Evolutionary conservation across 2,113 vertebrate species (phyloP).

Genomic region (Indri indri): DNA sequence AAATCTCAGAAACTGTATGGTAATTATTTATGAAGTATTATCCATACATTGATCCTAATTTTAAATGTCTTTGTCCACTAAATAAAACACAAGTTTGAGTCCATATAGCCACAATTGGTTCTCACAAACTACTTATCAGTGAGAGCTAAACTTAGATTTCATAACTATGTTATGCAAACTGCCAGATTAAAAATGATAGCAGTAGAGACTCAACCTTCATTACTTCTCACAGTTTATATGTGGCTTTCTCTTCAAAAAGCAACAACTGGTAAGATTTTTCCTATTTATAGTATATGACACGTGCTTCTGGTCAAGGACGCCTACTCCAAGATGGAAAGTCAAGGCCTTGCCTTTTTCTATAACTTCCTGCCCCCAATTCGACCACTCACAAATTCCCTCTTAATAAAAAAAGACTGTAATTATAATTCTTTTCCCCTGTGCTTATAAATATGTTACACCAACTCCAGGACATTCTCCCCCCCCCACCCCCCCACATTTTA

Average conservation of each 20-base stretch:
- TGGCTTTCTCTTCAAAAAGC: slow-evolving; percentile 22
- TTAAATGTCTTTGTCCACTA: not conserved
- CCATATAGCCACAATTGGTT: not conserved
- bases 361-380: not conserved
- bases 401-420: not conserved
- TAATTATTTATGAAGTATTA: not conserved
- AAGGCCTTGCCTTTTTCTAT: not conserved
- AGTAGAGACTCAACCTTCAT: not conserved
- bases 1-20: not conserved
- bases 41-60: not conserved
- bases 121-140: not conserved
- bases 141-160: not conserved
- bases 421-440: not conserved
- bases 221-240: not conserved
- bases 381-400: not conserved
- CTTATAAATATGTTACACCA: not conserved
- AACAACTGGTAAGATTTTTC: not conserved
- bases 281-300: not conserved
- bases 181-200: not conserved
- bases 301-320: slow-evolving; percentile 5
- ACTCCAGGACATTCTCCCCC: not conserved
- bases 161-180: not conserved
- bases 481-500: not conserved
- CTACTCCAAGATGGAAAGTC: not conserved
- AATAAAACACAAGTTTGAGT: not conserved